phyloP scores from a whole-genome alignment of 2,888 invertebrate genomes.

The Drosophila siamana region DNA sequence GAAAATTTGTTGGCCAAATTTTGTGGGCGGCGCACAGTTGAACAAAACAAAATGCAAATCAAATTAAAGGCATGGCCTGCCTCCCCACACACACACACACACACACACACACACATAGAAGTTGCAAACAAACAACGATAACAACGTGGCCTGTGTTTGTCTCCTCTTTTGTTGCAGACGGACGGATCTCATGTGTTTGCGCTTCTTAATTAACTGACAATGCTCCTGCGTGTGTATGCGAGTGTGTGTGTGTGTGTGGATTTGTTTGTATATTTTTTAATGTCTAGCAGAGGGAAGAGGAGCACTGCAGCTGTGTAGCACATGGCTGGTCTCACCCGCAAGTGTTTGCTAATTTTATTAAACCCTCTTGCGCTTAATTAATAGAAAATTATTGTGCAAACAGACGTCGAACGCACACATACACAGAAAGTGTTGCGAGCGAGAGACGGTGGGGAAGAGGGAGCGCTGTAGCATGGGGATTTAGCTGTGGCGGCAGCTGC shows the following conservation, averaged over 20 bases:
- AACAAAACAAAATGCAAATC: constrained; percentile 59
- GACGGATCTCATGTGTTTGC: constrained; percentile 49
- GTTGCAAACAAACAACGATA: constrained; percentile 45
- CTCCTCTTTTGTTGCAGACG: background rate
- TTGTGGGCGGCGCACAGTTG: constrained; percentile 8
- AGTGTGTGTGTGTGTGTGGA: constrained; percentile 23
- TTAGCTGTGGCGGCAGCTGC: constrained; percentile 38
- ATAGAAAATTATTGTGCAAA: constrained; percentile 78
- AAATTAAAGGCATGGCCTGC: constrained; percentile 52
- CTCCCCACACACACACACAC: background rate
- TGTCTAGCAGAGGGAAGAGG: constrained; percentile 32
- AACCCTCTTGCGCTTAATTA: constrained; percentile 79
- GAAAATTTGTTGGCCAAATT: constrained; percentile 2
- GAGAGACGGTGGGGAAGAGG: background rate
- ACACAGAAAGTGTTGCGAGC: background rate
- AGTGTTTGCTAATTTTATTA: constrained; percentile 80
- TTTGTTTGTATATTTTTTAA: constrained; percentile 58
- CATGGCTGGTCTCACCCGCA: constrained; percentile 45
- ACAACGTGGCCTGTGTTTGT: background rate
- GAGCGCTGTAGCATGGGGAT: background rate
- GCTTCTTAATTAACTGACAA: constrained; percentile 76
- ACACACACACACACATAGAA: constrained; percentile 11
- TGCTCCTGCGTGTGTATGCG: constrained; percentile 25
- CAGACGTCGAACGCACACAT: constrained; percentile 52
- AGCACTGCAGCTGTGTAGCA: constrained; percentile 22